Conservation (phyloP, 2,113 vertebrate genomes). For the Panthera tigris region DNA sequence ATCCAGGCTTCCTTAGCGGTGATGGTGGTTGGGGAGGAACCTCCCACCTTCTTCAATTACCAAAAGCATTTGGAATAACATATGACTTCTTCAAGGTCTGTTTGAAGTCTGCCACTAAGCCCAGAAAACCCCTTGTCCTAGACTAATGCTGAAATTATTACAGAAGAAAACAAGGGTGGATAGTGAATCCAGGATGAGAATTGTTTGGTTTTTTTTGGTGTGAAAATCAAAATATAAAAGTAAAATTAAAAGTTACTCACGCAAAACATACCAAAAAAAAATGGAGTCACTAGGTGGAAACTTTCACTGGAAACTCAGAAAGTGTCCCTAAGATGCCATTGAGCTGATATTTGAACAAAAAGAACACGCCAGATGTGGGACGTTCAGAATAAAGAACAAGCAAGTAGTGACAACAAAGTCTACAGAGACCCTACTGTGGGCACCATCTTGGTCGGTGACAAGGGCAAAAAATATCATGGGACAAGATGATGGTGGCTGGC, state of each 20-base stretch:
- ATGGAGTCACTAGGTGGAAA: not conserved
- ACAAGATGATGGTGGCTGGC: not conserved
- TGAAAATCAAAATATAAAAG: not conserved
- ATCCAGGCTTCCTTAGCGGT: not conserved
- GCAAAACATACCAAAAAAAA: not conserved
- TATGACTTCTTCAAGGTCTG: not conserved
- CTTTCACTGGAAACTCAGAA: not conserved
- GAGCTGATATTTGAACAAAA: not conserved
- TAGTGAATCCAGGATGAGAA: not conserved
- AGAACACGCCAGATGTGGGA: not conserved
- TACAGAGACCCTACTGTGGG: not conserved
- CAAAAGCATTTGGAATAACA: not conserved
- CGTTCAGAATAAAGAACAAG: not conserved
- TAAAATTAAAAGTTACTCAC: not conserved
- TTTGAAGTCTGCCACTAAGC: not conserved
- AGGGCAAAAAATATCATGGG: not conserved
- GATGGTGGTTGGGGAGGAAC: not conserved
- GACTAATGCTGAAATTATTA: constrained; percentile 9
- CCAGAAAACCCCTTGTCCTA: not conserved
- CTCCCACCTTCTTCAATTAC: not conserved
- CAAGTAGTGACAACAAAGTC: not conserved
- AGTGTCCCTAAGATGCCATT: not conserved
- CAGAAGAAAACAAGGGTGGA: not conserved
- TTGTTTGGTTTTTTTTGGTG: not conserved
- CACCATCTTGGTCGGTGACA: not conserved